Conservation (phyloP, 2,113 vertebrate genomes). For the Chascanopsetta lugubris region DNA sequence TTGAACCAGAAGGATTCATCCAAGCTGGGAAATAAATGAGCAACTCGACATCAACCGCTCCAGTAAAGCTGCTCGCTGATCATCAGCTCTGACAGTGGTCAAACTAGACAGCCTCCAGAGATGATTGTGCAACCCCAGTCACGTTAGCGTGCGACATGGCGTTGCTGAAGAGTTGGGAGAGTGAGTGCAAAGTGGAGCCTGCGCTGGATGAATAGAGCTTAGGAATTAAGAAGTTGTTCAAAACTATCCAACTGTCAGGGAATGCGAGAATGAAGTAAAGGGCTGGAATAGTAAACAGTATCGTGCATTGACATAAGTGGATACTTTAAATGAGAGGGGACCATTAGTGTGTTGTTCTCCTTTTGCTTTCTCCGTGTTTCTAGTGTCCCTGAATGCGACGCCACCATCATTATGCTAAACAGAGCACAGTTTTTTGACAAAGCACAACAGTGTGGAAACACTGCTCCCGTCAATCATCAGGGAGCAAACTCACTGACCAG, state of each 20-base stretch:
- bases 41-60: not conserved
- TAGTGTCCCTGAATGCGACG: constrained; percentile 11
- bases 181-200: not conserved
- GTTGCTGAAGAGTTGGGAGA: not conserved
- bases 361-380: not conserved
- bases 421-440: constrained; percentile 12
- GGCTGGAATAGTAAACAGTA: constrained; percentile 5
- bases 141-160: not conserved
- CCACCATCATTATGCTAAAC: constrained; percentile 17
- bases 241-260: constrained; percentile 6
- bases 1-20: not conserved
- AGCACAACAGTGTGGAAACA: not conserved
- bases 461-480: no score
- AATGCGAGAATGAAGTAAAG: constrained; percentile 17
- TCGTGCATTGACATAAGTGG: constrained; percentile 1
- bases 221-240: not conserved
- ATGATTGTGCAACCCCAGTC: not conserved
- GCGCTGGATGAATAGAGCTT: constrained; percentile 4
- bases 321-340: not conserved
- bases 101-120: not conserved
- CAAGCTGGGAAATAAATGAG: not conserved
- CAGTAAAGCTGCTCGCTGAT: not conserved
- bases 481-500: not conserved
- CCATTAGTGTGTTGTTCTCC: constrained; percentile 21
- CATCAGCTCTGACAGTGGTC: not conserved